These are phyloP conservation scores for Takifugu rubripes DNA, from an alignment of 2,797 vertebrate genomes.

Conservation along the genomic window DNA sequence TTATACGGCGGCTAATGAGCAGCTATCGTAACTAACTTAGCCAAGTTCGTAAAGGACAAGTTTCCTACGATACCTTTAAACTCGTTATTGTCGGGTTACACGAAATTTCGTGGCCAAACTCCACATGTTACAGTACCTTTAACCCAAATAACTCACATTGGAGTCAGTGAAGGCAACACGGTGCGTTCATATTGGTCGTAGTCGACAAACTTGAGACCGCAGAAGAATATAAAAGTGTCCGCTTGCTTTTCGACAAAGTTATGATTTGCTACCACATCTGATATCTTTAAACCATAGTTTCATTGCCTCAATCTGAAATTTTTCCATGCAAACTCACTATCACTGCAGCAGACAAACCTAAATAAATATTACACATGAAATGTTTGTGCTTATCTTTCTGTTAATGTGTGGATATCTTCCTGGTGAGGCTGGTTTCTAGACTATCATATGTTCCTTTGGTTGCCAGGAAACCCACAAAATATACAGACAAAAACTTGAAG, in stretches of 20 bases:
- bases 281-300: too few relatives aligned
- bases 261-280: neutral
- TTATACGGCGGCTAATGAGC: constrained; percentile 23
- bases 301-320: too few relatives aligned
- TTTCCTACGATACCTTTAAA: neutral
- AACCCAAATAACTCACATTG: constrained; percentile 11
- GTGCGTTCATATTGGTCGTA: neutral
- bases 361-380: too few relatives aligned
- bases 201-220: constrained; percentile 36
- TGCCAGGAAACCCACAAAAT: constrained; percentile 91
- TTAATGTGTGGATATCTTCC: neutral
- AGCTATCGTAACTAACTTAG: constrained; percentile 14
- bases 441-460: constrained; percentile 11
- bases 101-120: neutral
- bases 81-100: constrained; percentile 1
- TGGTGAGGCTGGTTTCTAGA: neutral
- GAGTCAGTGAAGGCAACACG: too few relatives aligned
- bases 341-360: too few relatives aligned
- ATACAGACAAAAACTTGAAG: constrained; percentile 93
- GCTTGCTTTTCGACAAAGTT: neutral
- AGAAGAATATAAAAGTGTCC: neutral
- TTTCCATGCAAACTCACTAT: neutral
- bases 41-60: neutral
- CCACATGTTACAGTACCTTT: neutral
- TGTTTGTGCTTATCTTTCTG: neutral